Base-by-base conservation (phyloP, 2,797 vertebrate species). In the Rhodeus uyekii region DNA sequence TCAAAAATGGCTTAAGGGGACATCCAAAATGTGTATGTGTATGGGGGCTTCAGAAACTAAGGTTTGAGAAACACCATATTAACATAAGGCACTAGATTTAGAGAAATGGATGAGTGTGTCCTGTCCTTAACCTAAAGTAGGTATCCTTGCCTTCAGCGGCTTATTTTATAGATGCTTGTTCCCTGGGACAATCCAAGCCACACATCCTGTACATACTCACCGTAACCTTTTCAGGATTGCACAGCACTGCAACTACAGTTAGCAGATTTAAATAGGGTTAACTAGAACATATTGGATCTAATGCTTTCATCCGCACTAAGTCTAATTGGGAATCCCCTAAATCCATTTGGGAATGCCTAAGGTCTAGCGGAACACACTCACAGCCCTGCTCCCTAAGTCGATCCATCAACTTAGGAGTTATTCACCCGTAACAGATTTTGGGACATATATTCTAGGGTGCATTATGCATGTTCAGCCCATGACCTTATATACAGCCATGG, bases 211-310 rank as follows among this genome's bases (percentile, higher is more conserved):
- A 82, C 24, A 84, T 77, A 73, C 75, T 81, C 61, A 44, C 82
- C 24, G 84, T 82, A 71, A 81, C 79, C 48, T 73, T 46, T 80
- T 78, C 50, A 53, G 53, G 48, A 64, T 83, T 88, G 89, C 67
- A 84, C 86, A 89, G 84, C 80, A 87, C 82, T 53, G 82, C 86
- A 74, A 86, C 83, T 90, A 83, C 89, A 90, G 85, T 89, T 89
- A 89, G 84, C 84, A 90, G 82, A 90, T 90, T 91, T 90, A 90
- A 91, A 91, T 85, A 85, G 80, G 85, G 85, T 91, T 91, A 92
- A 87, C 91, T 91, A 86, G 88, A 89, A 91, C 88, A 88, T 88
- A 8, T 78, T 88, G 90, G 87, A 91, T 90, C 87, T 91, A 90
- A 91, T 90, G 55, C 91, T 91, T 68, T 90, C 82, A 90, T 90